Percentiles rank a stretch among this genome's conserved stretches.
Conservation (phyloP, 2,113 vertebrate genomes). For the Microcebus griseorufus region DNA sequence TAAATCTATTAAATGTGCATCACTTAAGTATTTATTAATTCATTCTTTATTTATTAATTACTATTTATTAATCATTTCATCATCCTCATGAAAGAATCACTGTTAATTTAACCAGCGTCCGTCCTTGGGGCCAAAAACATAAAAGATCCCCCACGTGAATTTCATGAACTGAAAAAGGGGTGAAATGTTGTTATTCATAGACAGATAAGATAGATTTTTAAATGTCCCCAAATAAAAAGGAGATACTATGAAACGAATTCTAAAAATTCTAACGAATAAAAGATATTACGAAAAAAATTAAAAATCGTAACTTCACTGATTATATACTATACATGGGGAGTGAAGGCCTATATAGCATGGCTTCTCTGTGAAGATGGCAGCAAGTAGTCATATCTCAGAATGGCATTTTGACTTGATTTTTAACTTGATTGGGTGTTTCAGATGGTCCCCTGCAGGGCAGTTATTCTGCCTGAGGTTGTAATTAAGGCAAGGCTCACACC, state of each 20-base stretch:
- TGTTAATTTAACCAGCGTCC: not conserved
- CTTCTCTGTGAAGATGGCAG: not conserved
- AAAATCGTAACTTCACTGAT: too few species aligned
- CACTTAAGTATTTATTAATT: too few species aligned
- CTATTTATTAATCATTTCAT: too few species aligned
- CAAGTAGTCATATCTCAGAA: too few species aligned
- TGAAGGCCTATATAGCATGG: fast-evolving
- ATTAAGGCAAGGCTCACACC: not conserved
- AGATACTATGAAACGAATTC: not conserved
- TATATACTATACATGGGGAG: fast-evolving
- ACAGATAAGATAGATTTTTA: not conserved
- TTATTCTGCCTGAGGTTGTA: not conserved
- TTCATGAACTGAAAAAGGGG: not conserved
- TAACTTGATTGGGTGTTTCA: not conserved
- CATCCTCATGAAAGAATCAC: not conserved
- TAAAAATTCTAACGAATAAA: not conserved
- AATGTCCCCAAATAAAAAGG: not conserved
- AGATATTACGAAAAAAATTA: not conserved
- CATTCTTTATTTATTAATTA: too few species aligned
- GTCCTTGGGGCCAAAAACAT: not conserved
- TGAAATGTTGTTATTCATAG: not conserved
- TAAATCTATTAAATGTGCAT: not conserved
- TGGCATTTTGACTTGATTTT: not conserved
- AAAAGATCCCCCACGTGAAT: not conserved
- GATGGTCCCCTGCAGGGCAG: not conserved